Evolutionary conservation across 2,113 vertebrate genomes (phyloP), one percentile per base, ranked within the genome.

Genomic region (Thunnus maccoyii): DNA sequence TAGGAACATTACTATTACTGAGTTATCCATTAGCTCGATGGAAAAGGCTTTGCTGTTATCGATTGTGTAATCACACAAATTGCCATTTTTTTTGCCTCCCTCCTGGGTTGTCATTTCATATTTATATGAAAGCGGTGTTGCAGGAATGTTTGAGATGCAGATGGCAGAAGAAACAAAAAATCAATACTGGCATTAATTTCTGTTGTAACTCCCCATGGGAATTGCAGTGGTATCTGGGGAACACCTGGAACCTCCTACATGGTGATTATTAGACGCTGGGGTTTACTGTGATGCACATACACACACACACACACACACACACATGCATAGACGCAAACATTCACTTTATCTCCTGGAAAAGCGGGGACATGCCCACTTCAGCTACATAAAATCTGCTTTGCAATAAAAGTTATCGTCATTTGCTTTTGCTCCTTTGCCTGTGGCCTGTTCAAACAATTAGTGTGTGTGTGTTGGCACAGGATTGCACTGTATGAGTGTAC

Each of bases 1-100:
- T 73, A 74, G 84, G 30, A 80, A 85, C 74, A 82, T 76, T 55
- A 82, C 62, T 72, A 86, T 85, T 87, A 83, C 63, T 77, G 82
- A 82, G 78, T 83, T 78, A 25, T 70, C 63, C 70, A 88, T 92
- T 83, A 86, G 83, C 75, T 82, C 44, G 8, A 83, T 85, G 85
- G 68, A 17, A 85, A 82, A 73, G 52, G 51, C 32, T 83, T 86
- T 61, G 72, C 50, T 55, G 36, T 77, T 80, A 82, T 70, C 50
- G 25, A 90, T 62, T 81, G 51, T 63, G 56, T 81, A 65, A 84
- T 86, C 57, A 20, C 14, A 36, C 41, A 78, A 83, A 84, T 56
- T 48, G 81, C 11, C 41, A n/a, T 41, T 41, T 41, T 1, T 64
- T 85, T 41, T 61, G 16, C 41, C 50, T 52, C 50, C 15, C 55